Base-by-base conservation (phyloP, 2,888 invertebrate genomes). In the Andrena praecox region DNA sequence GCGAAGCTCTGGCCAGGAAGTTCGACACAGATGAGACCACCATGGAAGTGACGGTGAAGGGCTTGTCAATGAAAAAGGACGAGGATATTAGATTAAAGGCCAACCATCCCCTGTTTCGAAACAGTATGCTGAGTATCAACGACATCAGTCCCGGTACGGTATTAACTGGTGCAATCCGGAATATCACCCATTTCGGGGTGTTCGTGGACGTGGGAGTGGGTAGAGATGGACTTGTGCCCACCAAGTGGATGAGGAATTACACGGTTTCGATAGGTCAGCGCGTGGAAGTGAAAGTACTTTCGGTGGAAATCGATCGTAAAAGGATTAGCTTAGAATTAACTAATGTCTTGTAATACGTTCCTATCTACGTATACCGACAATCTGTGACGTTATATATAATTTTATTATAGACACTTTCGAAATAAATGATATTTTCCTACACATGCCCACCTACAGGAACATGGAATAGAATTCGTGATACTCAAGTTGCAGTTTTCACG, bases 171-270 rank as follows among this genome's bases (percentile, higher is more conserved):
- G 96, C 96, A 1, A 97, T 99, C 0, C 95, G 95, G 20, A 99
- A 99, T 93, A 96, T 97, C 0, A 98, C 98, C 0, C 97, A 97
- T 84, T 99, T 99, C 93, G 99, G 99, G 0, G 97, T 97, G 70
- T 99, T 99, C 94, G 97, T 98, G 0, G 99, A 99, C 92, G 95
- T 97, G 85, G 98, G 98, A 0, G 96, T 97, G 0, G 96, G 96
- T 29, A 95, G 94, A 68, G 95, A 96, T 91, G 97, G 97, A 0
- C 94, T 98, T 10, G 96, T 98, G 84, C 97, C 97, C 88, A 94
- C 92, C 0, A 96, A 95, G 86, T 95, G 96, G 68, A 94, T 96
- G 91, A 95, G 95, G 7, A 95, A 95, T 7, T 91, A 94, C 42
- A 94, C 94, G 0, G 94, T 97, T 0, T 95, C 95, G 88, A 94